Percentiles rank a stretch among this genome's conserved stretches.
Evolutionary conservation across 2,888 invertebrate species (phyloP).

Genomic region (Acanthococcus lagerstroemiae): DNA sequence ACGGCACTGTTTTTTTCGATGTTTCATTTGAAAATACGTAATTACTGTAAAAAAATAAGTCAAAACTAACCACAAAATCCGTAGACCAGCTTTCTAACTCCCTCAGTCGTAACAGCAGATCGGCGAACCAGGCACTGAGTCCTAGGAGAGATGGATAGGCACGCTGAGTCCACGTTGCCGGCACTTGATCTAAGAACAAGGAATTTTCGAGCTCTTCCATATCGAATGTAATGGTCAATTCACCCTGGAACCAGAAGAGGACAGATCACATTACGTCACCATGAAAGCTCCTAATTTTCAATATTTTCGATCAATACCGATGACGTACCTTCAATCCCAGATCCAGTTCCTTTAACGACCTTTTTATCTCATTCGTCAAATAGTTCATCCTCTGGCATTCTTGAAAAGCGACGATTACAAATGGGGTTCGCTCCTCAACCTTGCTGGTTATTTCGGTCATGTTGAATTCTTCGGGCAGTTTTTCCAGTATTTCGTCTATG

Average conservation of each 20-base stretch:
- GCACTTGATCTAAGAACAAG: conserved; percentile 86
- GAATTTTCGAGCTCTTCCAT: conserved; percentile 93
- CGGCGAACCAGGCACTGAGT: conserved; percentile 85
- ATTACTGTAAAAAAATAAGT: not conserved
- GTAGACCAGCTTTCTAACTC: conserved; percentile 90
- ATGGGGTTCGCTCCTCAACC: conserved; percentile 90
- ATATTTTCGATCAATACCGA: too few relatives aligned
- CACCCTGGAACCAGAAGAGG: conserved; percentile 53
- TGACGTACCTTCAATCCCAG: conserved; percentile 77
- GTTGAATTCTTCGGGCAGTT: conserved; percentile 90
- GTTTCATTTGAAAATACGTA: too few relatives aligned
- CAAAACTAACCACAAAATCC: conserved; percentile 69
- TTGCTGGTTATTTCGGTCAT: conserved; percentile 92
- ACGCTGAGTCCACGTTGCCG: conserved; percentile 71
- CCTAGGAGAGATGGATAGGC: conserved; percentile 88
- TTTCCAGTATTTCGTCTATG: conserved; percentile 89
- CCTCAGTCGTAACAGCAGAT: conserved; percentile 71
- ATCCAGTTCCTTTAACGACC: conserved; percentile 82
- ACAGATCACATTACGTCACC: not conserved
- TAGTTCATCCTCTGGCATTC: conserved; percentile 95
- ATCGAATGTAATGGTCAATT: conserved; percentile 87
- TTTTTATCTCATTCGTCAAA: conserved; percentile 78
- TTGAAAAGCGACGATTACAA: conserved; percentile 89
- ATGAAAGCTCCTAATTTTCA: not conserved
- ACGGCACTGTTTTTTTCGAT: too few relatives aligned